Evolutionary conservation across 1,140 invertebrate species (phyloP).

Genomic region (Brachionus calyciflorus): DNA sequence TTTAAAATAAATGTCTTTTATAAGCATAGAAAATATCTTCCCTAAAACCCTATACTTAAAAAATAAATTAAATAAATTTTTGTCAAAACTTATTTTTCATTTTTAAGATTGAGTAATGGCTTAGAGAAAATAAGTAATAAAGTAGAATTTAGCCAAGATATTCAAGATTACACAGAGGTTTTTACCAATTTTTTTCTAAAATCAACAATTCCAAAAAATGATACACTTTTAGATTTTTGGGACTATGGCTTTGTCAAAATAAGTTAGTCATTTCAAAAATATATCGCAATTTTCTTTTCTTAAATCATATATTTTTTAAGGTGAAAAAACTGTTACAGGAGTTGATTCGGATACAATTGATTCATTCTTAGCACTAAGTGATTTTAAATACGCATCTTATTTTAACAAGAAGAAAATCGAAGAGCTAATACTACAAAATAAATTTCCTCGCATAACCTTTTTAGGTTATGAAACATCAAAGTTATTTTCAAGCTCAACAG

Average conservation of each 20-base stretch:
- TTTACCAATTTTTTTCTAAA: slow-evolving; percentile 24
- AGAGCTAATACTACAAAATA: neutral
- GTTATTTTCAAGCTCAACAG: neutral
- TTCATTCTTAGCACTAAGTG: neutral
- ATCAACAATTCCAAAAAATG: no score
- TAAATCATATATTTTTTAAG: neutral
- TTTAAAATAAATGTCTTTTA: no score
- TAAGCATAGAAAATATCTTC: no score
- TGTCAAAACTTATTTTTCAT: no score
- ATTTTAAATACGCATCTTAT: slow-evolving; percentile 16
- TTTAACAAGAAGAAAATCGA: neutral
- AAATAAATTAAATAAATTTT: neutral
- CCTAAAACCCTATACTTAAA: no score
- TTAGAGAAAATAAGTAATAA: slow-evolving; percentile 1
- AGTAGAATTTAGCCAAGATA: neutral
- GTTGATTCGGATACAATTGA: neutral
- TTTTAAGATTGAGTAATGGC: neutral
- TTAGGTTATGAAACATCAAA: neutral
- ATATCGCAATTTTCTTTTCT: neutral
- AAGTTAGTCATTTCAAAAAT: no score
- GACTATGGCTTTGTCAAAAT: no score
- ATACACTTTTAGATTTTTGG: no score
- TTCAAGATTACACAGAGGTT: neutral
- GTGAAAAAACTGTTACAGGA: neutral
- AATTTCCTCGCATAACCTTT: neutral